These are phyloP conservation scores for Trachemys scripta DNA, from an alignment of 2,113 vertebrate genomes.

Conservation along the genomic window DNA sequence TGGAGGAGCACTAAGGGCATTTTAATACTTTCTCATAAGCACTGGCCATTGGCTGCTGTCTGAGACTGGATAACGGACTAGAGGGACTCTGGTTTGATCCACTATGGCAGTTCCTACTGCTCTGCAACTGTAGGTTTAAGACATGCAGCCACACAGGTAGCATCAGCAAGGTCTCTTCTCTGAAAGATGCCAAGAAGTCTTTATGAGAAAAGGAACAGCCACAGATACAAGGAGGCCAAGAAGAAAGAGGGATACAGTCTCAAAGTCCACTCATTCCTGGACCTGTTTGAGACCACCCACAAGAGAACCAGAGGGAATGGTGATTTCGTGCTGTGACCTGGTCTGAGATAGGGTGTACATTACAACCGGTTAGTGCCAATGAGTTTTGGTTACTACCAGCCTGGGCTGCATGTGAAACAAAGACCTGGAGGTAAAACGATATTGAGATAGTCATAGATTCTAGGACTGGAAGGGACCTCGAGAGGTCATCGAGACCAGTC, in stretches of 20 bases:
- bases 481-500: too few relatives aligned
- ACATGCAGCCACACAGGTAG: accelerated
- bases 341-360: neutral
- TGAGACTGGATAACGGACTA: neutral
- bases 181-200: neutral
- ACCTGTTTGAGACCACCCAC: neutral
- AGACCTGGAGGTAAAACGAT: neutral
- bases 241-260: neutral
- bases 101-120: accelerated
- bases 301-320: neutral
- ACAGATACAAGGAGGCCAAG: neutral
- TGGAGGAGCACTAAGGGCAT: neutral
- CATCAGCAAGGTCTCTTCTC: neutral
- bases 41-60: accelerated
- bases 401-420: conserved; percentile 8
- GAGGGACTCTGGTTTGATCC: neutral
- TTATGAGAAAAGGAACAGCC: neutral
- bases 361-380: neutral
- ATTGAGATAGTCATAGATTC: neutral
- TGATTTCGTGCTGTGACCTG: neutral
- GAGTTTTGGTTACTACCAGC: conserved; percentile 44
- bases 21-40: accelerated
- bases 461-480: too few relatives aligned
- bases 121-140: neutral
- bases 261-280: conserved; percentile 8